These are phyloP conservation scores for Anas platyrhynchos DNA, from an alignment of 2,113 vertebrate species.

Conservation along the genomic window DNA sequence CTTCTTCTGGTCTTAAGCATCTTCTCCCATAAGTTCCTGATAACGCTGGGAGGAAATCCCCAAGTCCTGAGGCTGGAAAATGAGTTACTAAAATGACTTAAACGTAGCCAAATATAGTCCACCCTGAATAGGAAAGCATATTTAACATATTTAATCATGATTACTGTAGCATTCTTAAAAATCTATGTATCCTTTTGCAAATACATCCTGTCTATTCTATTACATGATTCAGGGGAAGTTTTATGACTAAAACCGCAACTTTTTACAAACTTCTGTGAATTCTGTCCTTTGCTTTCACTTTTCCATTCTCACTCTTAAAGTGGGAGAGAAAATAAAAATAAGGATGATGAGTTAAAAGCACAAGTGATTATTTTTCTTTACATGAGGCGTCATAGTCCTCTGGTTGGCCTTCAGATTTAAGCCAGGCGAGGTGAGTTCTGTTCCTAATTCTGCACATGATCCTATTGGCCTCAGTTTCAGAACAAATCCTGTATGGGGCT, in stretches of 20 bases:
- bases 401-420: neutral
- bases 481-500: neutral
- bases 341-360: neutral
- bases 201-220: neutral
- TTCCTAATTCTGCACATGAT: neutral
- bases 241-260: neutral
- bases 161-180: neutral
- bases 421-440: neutral
- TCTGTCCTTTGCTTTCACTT: neutral
- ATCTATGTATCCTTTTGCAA: neutral
- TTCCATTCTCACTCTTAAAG: neutral
- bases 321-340: neutral
- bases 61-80: neutral
- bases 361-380: neutral
- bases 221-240: neutral
- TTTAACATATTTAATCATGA: neutral
- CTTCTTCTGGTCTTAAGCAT: constrained; percentile 1
- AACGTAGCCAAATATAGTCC: neutral
- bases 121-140: neutral
- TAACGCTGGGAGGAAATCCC: neutral
- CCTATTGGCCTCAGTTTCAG: neutral
- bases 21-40: neutral
- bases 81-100: neutral
- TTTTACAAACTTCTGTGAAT: neutral
- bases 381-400: neutral